These are phyloP conservation scores for Calephelis virginiensis DNA, from an alignment of 1,140 invertebrate species.

Conservation along the genomic window DNA sequence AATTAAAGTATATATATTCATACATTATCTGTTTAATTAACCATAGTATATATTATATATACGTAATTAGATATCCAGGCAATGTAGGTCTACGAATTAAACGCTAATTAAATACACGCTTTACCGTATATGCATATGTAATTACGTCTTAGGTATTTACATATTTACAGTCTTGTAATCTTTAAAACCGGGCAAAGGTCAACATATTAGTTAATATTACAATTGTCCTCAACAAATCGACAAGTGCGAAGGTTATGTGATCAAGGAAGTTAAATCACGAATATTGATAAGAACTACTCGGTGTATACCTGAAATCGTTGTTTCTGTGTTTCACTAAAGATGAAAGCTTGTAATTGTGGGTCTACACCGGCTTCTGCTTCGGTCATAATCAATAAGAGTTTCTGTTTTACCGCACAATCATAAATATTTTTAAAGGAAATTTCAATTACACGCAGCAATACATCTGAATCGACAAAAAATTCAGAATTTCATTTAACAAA, in stretches of 20 bases:
- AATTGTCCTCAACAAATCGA: neutral
- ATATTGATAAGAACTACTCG: neutral
- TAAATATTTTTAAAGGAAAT: conserved; percentile 1
- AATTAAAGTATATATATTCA: no score
- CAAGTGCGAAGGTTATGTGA: neutral
- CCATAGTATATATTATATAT: no score
- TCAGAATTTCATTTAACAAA: neutral
- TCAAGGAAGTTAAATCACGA: conserved; percentile 27
- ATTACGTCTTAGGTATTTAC: neutral
- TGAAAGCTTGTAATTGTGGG: conserved; percentile 66
- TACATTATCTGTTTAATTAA: no score
- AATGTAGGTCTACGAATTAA: no score
- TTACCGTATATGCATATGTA: conserved; percentile 1
- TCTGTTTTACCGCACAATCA: neutral
- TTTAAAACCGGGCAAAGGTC: conserved; percentile 32
- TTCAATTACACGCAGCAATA: neutral
- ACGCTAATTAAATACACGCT: neutral
- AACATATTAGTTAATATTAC: neutral
- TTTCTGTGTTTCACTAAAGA: conserved; percentile 67
- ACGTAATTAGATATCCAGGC: no score
- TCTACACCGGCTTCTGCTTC: conserved; percentile 53
- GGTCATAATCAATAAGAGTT: conserved; percentile 59
- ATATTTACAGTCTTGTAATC: conserved; percentile 1
- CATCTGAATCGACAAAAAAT: neutral
- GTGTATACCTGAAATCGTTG: conserved; percentile 66